Conservation (phyloP, 2,797 vertebrate species). For the Vireo griseus region DNA sequence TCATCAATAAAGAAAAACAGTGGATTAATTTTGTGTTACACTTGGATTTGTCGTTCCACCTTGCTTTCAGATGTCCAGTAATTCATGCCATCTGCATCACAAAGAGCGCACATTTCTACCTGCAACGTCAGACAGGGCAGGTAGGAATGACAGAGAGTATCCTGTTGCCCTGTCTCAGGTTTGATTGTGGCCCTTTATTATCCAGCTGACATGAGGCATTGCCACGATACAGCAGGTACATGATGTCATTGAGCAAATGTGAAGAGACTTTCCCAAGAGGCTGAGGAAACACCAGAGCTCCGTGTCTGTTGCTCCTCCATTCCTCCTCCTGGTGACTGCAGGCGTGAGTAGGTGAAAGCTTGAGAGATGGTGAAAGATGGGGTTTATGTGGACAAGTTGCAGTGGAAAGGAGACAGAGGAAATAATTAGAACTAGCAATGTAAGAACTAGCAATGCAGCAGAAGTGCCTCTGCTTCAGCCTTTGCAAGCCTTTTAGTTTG, state of each 20-base stretch:
- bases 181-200: neutral
- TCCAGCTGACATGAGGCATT: neutral
- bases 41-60: neutral
- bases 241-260: neutral
- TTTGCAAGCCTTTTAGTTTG: neutral
- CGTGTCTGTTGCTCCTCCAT: accelerated
- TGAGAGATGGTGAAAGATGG: neutral
- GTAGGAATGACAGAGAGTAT: neutral
- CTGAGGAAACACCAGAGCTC: neutral
- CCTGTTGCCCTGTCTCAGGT: neutral
- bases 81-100: neutral
- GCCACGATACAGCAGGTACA: neutral
- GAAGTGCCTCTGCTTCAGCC: neutral
- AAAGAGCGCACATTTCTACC: accelerated
- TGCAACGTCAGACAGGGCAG: neutral
- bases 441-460: neutral
- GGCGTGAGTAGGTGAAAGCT: accelerated
- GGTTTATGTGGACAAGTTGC: neutral
- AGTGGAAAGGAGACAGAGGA: neutral
- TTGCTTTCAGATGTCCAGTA: neutral
- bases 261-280: neutral
- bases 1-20: neutral
- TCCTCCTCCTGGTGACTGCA: accelerated
- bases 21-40: neutral
- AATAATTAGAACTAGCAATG: neutral